Base-by-base conservation (phyloP, 2,888 invertebrate genomes). In the Mellilla xanthometata region DNA sequence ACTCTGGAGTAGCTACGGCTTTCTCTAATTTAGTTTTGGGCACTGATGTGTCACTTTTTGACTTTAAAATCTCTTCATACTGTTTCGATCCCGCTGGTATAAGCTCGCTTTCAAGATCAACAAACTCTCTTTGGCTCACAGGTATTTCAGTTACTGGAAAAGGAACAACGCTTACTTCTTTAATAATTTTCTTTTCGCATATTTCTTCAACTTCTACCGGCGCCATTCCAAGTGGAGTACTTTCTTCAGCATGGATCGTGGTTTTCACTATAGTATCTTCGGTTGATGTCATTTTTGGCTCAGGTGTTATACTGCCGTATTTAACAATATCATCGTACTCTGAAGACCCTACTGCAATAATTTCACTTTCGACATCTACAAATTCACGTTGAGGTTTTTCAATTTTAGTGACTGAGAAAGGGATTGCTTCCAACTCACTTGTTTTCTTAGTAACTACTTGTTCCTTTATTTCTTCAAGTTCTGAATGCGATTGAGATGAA, bases 41-140 rank as follows among this genome's bases (percentile, higher is more conserved):
- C n/a, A 89, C 88, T 11, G 86, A 84, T 1, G 90, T 89, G 59
- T 89, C 90, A 58, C 86, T 88, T 53, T 90, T 89, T 1, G 88
- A 87, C 66, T 88, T 89, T 56, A 83, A 61, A 30, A 90, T 86
- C 69, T 90, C 90, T 65, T 90, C 89, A 52, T 90, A 90, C 53
- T 89, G 88, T 52, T 72, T 68, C 8, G 88, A 76, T 1, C 82
- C 90, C 26, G 75, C 52, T 10, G 83, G 78, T 56, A 90, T 90
- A 15, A 90, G 89, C 47, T 90, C 81, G 35, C 67, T 70, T 49
- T 89, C 86, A 12, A 90, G 56, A 30, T 92, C 92, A 35, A 91
- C 80, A 55, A 89, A 79, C 49, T 87, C 78, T 58, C 90, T 89
- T 64, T 91, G 87, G 34, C 91, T 91, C 1, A 70, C 58, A 44